Evolutionary conservation across 1,140 invertebrate genomes (phyloP), one percentile per base, ranked within the genome.

Genomic region (fruit fly (Drosophila melanogaster)): DNA sequence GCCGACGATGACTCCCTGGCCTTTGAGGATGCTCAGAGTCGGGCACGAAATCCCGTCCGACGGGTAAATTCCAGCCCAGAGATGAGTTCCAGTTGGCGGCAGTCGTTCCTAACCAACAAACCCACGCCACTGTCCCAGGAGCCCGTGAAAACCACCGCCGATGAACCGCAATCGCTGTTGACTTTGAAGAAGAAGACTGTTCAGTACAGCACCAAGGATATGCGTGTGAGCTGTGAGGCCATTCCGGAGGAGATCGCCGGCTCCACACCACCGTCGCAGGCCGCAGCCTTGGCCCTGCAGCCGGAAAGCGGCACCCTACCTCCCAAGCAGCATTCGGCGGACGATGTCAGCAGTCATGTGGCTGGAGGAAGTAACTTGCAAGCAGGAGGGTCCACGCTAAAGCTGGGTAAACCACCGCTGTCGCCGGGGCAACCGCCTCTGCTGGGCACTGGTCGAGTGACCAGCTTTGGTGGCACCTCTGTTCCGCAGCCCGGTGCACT

Each of bases 21-120:
- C 10, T 91, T 91, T 40, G 90, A 90, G 24, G 91, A 92, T 93
- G 93, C 93, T 24, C 92, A 92, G 5, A 93, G 92, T 43, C 92
- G 93, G 58, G 94, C 95, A 0, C 93, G 96, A 15, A 96, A 97
- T 93, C 96, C 96, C 12, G 96, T 98, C 44, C 94, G 96, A 3
- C 93, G 97, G 54, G 97, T 96, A 14, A 97, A 97, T 93, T 98
- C 97, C 57, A 97, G 96, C 91, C 97, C 97, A 3, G 97, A 98
- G 93, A 97, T 98, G 96, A 96, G 95, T 72, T 95, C 96, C 5
- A 96, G 95, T 79, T 97, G 96, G 96, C 96, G 96, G 90, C 95
- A 95, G 93, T 94, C 95, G 4, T 89, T 91, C 17, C 37, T 91
- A 0, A 62, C 76, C 2, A 67, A 70, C 22, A 91, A 91, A 2